A percentile compares a stretch with the other conserved stretches of the same genome.
Evolutionary conservation across 1,140 invertebrate genomes (phyloP).

Genomic region (Drusus annulatus): DNA sequence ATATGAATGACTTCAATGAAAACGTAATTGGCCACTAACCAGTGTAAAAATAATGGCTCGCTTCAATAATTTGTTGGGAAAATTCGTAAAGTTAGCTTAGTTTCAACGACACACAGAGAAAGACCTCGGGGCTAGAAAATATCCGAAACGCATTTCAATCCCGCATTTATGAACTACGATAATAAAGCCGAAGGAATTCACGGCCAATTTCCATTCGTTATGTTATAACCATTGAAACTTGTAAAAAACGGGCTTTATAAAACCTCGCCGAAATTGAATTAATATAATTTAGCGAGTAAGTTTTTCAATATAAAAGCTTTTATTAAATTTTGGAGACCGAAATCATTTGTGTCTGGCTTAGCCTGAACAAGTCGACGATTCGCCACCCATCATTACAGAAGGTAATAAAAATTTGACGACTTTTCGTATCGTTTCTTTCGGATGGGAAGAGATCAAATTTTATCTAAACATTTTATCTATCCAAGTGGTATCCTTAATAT

Average conservation of each 20-base stretch:
- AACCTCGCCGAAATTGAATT: conserved; percentile 4
- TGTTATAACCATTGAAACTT: conserved; percentile 5
- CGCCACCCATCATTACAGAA: background rate
- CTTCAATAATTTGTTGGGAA: too few relatives aligned
- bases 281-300: conserved; percentile 19
- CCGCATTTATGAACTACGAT: background rate
- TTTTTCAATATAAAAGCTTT: conserved; percentile 33
- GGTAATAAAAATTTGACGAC: background rate
- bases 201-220: background rate
- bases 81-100: too few relatives aligned
- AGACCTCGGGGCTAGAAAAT: too few relatives aligned
- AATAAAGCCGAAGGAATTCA: background rate
- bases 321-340: background rate
- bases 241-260: background rate
- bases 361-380: background rate
- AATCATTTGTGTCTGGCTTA: conserved; percentile 12
- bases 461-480: too few relatives aligned
- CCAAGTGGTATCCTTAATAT: too few relatives aligned
- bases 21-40: too few relatives aligned
- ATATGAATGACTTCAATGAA: too few relatives aligned
- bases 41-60: too few relatives aligned
- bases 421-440: too few relatives aligned
- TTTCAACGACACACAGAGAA: too few relatives aligned
- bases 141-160: too few relatives aligned
- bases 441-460: too few relatives aligned